phyloP scores from a whole-genome alignment of 2,888 invertebrate genomes.

The Protonemura montana region DNA sequence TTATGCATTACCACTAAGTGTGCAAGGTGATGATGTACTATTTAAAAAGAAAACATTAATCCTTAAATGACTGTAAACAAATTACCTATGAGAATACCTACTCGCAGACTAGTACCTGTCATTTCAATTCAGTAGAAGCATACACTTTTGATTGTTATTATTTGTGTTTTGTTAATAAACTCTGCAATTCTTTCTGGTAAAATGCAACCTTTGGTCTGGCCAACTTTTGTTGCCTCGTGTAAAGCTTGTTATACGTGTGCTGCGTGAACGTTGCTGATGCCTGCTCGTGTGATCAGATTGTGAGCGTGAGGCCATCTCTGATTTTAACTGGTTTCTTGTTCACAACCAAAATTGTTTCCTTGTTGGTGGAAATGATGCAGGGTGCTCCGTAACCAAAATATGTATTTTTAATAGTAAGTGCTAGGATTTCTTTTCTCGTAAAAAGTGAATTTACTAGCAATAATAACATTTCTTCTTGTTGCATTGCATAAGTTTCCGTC shows the following conservation, averaged over 20 bases:
- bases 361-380: conserved; percentile 46
- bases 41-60: conserved; percentile 48
- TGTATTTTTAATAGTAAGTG: conserved; percentile 45
- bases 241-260: conserved; percentile 50
- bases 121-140: conserved; percentile 36
- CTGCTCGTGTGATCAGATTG: conserved; percentile 38
- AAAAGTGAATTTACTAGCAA: background rate
- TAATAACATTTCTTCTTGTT: background rate
- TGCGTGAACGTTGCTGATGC: background rate
- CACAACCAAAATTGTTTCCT: conserved; percentile 38
- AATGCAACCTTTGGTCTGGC: conserved; percentile 49
- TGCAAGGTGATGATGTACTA: conserved; percentile 49
- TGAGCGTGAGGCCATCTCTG: background rate
- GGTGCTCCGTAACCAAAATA: conserved; percentile 46
- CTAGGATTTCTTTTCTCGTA: background rate
- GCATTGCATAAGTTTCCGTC: background rate
- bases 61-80: conserved; percentile 42
- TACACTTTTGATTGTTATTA: conserved; percentile 40
- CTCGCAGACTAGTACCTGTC: conserved; percentile 42
- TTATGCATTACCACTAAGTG: conserved; percentile 44
- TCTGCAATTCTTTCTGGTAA: conserved; percentile 42
- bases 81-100: conserved; percentile 24
- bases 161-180: conserved; percentile 40
- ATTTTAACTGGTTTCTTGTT: background rate
- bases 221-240: conserved; percentile 50